These are phyloP conservation scores for Nycticebus coucang DNA, from an alignment of 2,113 vertebrate species.

Conservation along the genomic window DNA sequence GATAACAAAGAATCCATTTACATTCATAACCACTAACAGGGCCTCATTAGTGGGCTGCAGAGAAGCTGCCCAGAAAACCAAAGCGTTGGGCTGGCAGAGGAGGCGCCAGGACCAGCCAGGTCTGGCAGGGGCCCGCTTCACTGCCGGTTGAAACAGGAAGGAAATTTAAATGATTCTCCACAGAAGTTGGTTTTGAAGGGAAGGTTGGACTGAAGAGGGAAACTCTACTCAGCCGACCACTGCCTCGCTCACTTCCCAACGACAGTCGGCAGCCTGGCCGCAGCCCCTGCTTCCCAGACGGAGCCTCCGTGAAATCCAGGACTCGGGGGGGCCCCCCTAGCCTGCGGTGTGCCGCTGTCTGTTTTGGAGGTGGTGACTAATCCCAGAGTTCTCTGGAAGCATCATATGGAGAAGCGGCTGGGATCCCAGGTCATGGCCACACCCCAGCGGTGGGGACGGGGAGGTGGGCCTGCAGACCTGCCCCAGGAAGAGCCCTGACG, in stretches of 20 bases:
- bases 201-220: not conserved
- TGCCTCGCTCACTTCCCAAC: not conserved
- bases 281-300: too few relatives aligned
- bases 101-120: not conserved
- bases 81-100: not conserved
- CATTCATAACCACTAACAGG: constrained; percentile 79
- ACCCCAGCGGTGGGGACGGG: fast-evolving
- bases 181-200: not conserved
- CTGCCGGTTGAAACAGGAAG: not conserved
- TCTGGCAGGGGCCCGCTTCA: not conserved
- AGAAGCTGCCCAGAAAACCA: constrained; percentile 69
- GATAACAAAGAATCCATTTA: constrained; percentile 79
- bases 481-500: not conserved
- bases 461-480: not conserved
- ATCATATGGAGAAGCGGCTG: fast-evolving
- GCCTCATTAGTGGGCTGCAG: constrained; percentile 79
- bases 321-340: not conserved
- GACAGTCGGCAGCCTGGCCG: not conserved
- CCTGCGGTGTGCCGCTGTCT: not conserved
- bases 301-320: fast-evolving
- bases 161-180: not conserved
- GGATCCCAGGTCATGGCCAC: not conserved
- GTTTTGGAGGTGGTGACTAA: not conserved
- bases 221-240: not conserved
- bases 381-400: not conserved